Evolutionary conservation across 2,113 vertebrate genomes (phyloP).

Genomic region (Butorides virescens): DNA sequence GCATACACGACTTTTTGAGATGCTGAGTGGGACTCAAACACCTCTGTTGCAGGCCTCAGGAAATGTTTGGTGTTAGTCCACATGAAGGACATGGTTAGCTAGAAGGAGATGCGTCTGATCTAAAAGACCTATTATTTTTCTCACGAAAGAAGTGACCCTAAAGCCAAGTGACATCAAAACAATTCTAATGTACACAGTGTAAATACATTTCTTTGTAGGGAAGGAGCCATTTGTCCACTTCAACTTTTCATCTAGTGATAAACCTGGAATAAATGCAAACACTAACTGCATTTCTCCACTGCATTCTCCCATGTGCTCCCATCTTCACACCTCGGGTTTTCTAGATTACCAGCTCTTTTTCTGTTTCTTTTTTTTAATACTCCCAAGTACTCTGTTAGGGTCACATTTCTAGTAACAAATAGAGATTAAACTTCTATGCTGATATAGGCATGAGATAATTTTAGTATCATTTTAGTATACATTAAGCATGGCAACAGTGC

Average conservation of each 20-base stretch:
- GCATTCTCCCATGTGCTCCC: neutral
- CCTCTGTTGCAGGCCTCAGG: neutral
- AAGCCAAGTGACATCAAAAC: neutral
- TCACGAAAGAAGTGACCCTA: neutral
- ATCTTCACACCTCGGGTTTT: neutral
- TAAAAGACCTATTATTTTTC: neutral
- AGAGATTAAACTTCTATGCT: neutral
- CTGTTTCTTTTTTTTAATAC: neutral
- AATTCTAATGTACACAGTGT: neutral
- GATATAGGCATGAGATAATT: neutral
- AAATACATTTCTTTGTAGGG: neutral
- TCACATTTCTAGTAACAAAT: neutral
- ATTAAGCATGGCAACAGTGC: neutral
- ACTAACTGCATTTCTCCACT: neutral
- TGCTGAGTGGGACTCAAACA: neutral
- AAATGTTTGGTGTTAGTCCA: neutral
- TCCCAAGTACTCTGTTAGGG: neutral
- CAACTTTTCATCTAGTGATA: neutral
- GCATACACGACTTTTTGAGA: neutral
- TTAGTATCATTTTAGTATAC: neutral
- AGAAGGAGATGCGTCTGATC: neutral
- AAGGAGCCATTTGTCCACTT: neutral
- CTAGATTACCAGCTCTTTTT: neutral
- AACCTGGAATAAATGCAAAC: neutral
- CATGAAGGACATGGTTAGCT: neutral